Conservation (phyloP, 30 jellyfish, hydroid and myxozoan species). For the Clytia hemisphaerica region DNA sequence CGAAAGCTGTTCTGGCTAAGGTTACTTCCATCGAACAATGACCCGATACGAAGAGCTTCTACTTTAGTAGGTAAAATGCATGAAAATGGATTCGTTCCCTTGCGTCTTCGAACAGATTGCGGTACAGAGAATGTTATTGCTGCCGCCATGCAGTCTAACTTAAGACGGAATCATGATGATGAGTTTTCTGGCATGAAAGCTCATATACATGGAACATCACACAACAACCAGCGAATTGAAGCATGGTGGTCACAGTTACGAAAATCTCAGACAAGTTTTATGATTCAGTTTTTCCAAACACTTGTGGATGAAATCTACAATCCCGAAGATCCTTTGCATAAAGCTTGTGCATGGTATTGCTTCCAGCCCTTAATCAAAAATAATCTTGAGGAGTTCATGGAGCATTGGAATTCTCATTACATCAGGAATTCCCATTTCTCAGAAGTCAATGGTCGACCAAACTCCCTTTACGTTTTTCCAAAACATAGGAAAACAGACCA, state of each 20-base stretch:
- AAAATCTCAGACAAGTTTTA: constrained; percentile 24
- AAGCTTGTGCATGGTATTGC: too few relatives aligned
- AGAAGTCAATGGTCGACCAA: constrained; percentile 19
- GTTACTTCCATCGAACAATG: constrained; percentile 21
- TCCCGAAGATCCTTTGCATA: not conserved
- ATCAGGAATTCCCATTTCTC: constrained; percentile 10
- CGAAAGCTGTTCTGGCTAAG: constrained; percentile 45
- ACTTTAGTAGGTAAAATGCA: constrained; percentile 16
- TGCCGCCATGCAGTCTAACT: constrained; percentile 30
- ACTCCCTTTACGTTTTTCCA: constrained; percentile 9
- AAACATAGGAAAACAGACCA: too few relatives aligned
- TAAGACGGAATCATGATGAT: constrained; percentile 26
- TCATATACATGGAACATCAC: constrained; percentile 19
- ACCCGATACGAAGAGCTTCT: constrained; percentile 16
- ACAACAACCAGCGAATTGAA: constrained; percentile 39
- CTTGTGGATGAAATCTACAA: constrained; percentile 5
- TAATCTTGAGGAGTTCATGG: too few relatives aligned
- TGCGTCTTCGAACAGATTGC: constrained; percentile 28
- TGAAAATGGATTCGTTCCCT: constrained; percentile 7
- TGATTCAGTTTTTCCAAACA: constrained; percentile 23
- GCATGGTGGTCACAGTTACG: constrained; percentile 44
- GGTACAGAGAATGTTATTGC: constrained; percentile 43
- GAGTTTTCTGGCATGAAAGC: constrained; percentile 1
- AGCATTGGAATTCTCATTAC: not conserved
- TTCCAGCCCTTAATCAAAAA: constrained; percentile 15